phyloP scores from a whole-genome alignment of 1,140 invertebrate species.

The Parasteatoda tepidariorum region DNA sequence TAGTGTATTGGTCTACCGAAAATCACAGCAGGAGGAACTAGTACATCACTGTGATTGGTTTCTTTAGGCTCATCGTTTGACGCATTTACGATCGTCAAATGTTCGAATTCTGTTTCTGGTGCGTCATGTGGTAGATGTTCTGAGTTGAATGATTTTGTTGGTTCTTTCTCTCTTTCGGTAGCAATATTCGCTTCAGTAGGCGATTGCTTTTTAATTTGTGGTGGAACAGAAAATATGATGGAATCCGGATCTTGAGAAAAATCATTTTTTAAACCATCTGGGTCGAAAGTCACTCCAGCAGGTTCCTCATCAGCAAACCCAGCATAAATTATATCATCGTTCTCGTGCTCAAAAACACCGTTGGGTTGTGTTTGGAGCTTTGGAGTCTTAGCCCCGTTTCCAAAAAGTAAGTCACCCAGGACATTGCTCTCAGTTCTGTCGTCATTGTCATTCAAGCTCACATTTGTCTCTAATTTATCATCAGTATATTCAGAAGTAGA shows the following conservation, averaged over 20 bases:
- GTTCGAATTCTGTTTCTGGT: neutral
- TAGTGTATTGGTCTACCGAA: too few relatives aligned
- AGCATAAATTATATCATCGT: neutral
- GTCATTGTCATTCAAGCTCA: neutral
- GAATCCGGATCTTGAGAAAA: constrained; percentile 39
- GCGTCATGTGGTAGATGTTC: neutral
- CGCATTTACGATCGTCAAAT: neutral
- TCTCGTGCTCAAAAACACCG: neutral
- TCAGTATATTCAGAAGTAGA: too few relatives aligned
- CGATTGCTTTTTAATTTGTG: neutral
- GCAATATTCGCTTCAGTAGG: neutral
- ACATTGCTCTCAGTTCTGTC: neutral
- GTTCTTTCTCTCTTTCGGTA: neutral
- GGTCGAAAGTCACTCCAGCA: constrained; percentile 12
- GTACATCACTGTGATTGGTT: neutral
- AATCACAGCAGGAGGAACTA: neutral
- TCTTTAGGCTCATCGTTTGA: neutral
- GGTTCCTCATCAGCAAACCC: neutral
- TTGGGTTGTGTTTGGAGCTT: neutral
- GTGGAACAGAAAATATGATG: constrained; percentile 5
- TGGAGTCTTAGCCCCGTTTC: neutral
- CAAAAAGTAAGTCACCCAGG: neutral
- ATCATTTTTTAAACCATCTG: constrained; percentile 37
- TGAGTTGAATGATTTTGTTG: neutral
- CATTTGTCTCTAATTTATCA: neutral